phyloP scores from a whole-genome alignment of 2,113 vertebrate genomes.

The Sitta europaea region DNA sequence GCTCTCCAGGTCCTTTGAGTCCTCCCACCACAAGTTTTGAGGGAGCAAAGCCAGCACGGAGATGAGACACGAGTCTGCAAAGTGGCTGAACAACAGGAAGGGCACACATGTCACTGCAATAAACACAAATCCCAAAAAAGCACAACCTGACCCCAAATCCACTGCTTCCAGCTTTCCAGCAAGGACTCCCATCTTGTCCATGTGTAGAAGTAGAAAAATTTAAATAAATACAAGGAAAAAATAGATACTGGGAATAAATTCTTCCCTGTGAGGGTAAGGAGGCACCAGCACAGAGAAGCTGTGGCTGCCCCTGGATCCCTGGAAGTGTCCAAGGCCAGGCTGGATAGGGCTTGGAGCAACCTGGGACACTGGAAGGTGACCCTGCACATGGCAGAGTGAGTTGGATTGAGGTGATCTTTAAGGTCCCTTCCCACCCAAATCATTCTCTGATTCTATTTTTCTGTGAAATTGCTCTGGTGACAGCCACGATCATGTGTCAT shows the following conservation, averaged over 20 bases:
- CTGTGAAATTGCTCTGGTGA: not conserved
- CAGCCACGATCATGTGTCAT: fast-evolving
- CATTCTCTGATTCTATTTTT: not conserved
- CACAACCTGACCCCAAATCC: not conserved
- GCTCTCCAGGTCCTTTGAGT: not conserved
- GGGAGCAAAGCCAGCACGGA: not conserved
- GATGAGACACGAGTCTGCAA: fast-evolving
- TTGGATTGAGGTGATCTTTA: not conserved
- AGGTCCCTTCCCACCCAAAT: not conserved
- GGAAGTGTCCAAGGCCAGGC: not conserved
- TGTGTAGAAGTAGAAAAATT: not conserved
- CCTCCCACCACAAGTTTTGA: not conserved
- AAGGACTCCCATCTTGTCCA: not conserved
- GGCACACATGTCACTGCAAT: fast-evolving
- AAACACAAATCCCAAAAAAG: not conserved
- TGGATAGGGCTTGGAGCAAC: fast-evolving
- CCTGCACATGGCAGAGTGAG: not conserved
- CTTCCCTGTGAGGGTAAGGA: fast-evolving
- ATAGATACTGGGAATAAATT: not conserved
- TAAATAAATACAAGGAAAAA: not conserved
- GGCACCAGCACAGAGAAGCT: not conserved
- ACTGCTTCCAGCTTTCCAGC: not conserved
- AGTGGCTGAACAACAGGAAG: not conserved
- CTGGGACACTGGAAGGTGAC: not conserved
- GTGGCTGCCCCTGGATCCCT: not conserved